A percentile compares a stretch with the other conserved stretches of the same genome.
phyloP scores from a whole-genome alignment of 2,888 invertebrate species.

The Sphecodes monilicornis region DNA sequence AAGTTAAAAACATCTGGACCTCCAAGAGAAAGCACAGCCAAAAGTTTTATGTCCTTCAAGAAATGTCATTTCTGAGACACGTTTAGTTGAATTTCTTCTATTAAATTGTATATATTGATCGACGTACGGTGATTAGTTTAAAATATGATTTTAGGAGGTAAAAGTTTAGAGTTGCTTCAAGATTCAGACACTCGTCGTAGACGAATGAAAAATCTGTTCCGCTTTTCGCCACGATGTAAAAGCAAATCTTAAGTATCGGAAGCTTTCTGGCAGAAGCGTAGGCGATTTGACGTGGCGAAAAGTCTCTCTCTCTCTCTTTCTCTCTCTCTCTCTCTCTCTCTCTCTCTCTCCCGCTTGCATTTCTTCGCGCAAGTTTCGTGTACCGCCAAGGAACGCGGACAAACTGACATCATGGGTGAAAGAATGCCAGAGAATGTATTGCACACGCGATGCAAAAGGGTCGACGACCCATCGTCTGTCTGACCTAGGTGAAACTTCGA shows the following conservation, averaged over 20 bases:
- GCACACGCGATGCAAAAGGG: constrained; percentile 41
- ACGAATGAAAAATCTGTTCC: constrained; percentile 45
- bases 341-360: neutral
- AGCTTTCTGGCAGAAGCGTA: constrained; percentile 26
- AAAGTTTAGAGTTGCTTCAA: neutral
- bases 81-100: neutral
- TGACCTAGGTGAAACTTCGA: constrained; percentile 34
- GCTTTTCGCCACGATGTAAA: constrained; percentile 11
- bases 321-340: no score
- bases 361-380: constrained; percentile 37
- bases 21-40: no score
- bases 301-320: neutral
- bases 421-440: constrained; percentile 39
- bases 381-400: constrained; percentile 18
- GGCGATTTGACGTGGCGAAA: constrained; percentile 50
- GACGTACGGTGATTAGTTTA: neutral
- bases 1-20: no score
- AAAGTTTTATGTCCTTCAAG: neutral
- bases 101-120: neutral
- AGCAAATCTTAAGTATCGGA: constrained; percentile 31
- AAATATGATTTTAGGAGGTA: no score
- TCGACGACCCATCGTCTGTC: constrained; percentile 39
- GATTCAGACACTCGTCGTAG: neutral
- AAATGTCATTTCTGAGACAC: neutral
- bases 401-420: constrained; percentile 32